Conservation (phyloP, 2,797 vertebrate genomes). For the Sternotherus odoratus region DNA sequence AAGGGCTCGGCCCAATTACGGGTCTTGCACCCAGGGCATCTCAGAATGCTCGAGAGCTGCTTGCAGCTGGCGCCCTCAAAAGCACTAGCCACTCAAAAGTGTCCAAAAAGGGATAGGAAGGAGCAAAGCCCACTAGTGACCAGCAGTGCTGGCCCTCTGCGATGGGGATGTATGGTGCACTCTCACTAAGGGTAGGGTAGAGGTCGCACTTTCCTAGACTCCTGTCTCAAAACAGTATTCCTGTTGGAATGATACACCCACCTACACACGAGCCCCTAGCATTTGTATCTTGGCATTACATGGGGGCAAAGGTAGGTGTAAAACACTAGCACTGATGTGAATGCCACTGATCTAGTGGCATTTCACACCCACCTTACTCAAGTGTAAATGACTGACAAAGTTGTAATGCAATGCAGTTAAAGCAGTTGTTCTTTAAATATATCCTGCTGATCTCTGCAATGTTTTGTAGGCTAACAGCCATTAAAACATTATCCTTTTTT, state of each 20-base stretch:
- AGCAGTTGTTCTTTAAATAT: background rate
- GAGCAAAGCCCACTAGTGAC: background rate
- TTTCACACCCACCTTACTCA: background rate
- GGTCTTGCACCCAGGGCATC: fast-evolving
- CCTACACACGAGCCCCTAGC: background rate
- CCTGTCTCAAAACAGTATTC: background rate
- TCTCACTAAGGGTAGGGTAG: background rate
- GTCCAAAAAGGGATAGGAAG: background rate
- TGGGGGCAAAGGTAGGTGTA: background rate
- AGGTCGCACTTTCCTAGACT: background rate
- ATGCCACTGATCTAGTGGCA: background rate
- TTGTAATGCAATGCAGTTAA: background rate
- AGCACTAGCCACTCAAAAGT: background rate
- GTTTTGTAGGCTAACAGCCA: background rate
- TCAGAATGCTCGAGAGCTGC: background rate
- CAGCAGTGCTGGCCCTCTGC: background rate
- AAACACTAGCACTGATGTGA: background rate
- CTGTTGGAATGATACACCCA: background rate
- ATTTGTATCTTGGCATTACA: background rate
- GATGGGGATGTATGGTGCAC: background rate
- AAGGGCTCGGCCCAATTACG: fast-evolving
- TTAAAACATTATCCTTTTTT: background rate
- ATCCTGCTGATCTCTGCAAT: background rate
- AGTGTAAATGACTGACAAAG: background rate
- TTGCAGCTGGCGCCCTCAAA: background rate